phyloP scores from a whole-genome alignment of 2,797 vertebrate species.

The Channa striata region DNA sequence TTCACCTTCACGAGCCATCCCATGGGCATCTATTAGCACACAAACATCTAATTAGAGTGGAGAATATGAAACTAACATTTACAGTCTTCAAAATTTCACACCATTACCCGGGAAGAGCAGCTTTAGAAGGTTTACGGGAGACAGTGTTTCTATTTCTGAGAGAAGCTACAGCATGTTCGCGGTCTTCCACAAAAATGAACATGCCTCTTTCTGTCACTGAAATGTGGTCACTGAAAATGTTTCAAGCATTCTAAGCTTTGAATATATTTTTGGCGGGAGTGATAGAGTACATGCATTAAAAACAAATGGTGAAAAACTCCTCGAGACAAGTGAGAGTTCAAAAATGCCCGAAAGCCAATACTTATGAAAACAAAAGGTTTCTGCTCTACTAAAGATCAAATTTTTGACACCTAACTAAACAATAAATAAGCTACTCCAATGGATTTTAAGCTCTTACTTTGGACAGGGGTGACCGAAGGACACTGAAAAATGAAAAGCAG shows the following conservation, averaged over 20 bases:
- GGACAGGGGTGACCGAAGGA: no score
- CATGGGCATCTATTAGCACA: slow-evolving; percentile 18
- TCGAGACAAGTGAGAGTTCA: slow-evolving; percentile 13
- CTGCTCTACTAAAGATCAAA: slow-evolving; percentile 12
- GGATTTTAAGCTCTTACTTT: slow-evolving; percentile 7
- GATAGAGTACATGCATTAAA: slow-evolving; percentile 37
- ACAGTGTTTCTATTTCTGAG: slow-evolving; percentile 26
- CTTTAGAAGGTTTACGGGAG: slow-evolving; percentile 26
- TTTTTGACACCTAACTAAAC: slow-evolving; percentile 25
- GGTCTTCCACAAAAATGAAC: slow-evolving; percentile 25
- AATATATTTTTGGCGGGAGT: slow-evolving; percentile 5
- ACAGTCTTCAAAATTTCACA: slow-evolving; percentile 23
- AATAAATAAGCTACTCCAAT: slow-evolving; percentile 8
- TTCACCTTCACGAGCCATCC: slow-evolving; percentile 11
- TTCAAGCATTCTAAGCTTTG: background rate
- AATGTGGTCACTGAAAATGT: slow-evolving; percentile 24
- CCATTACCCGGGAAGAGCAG: slow-evolving; percentile 10
- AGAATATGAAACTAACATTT: slow-evolving; percentile 33
- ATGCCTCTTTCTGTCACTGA: slow-evolving; percentile 9
- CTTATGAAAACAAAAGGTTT: slow-evolving; percentile 48
- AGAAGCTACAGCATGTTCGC: slow-evolving; percentile 30
- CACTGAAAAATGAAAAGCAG: slow-evolving; percentile 13
- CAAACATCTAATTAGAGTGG: slow-evolving; percentile 30
- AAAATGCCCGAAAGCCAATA: slow-evolving; percentile 48
- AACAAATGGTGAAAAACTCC: slow-evolving; percentile 24